Base-by-base conservation (phyloP, 2,113 vertebrate genomes). In the Emydocephalus ijimae region DNA sequence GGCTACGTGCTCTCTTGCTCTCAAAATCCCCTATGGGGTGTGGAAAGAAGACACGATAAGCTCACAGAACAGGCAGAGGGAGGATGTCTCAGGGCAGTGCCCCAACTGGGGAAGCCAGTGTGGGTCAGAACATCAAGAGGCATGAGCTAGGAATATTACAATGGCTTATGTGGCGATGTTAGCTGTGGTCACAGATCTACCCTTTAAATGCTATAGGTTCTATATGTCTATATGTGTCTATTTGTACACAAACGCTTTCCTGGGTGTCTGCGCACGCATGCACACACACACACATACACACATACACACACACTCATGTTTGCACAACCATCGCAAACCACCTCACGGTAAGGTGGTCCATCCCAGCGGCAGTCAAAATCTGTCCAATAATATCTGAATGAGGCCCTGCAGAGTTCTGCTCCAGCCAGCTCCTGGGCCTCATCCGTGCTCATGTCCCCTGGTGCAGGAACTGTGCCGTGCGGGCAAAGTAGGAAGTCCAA, bases 141-240 rank as follows among this genome's bases (percentile, higher is more conserved):
- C 26, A 85, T 89, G 90, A 93, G 12, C 90, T 92, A 90, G 81
- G 14, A 48, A 52, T 81, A 55, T 81, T 88, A 89, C 55, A 89
- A 89, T 81, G 61, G 91, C 45, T 81, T 55, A 50, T 57, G 92
- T 90, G 74, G 95, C 93, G 90, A 94, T 94, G 95, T 96, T 95
- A 97, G 96, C 96, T 85, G 39, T 94, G 95, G 96, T 96, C 96
- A 95, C 95, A 96, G 95, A 93, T 56, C 96, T 96, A 96, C 96
- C 96, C 95, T 95, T 86, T 94, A 93, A 94, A 96, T 85, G 95
- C 94, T 96, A 93, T 95, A 95, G 92, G 95, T 95, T 95, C 48
- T 96, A 94, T 96, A 95, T 94, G 1, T 96, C 50, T 96, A 94
- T 81, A 81, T 96, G 93, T 95, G 2, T 92, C 3, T 92, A 57